Base-by-base conservation (phyloP, 2,797 vertebrate genomes). In the Anableps anableps region DNA sequence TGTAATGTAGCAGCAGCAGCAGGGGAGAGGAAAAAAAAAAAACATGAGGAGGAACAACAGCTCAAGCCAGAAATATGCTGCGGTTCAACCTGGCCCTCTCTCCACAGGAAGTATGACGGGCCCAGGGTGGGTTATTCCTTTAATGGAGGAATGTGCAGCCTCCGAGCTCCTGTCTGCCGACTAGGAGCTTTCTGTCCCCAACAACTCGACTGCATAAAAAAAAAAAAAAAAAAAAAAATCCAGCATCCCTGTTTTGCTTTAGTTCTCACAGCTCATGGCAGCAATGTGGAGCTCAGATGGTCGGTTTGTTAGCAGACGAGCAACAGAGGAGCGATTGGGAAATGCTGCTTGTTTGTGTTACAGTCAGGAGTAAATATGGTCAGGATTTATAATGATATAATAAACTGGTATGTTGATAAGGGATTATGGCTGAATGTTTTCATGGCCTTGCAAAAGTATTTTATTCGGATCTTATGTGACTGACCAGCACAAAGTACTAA, bases 1-100 rank as follows among this genome's bases (percentile, higher is more conserved):
- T 86, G 88, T 89, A 93, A 92, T 86, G 89, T 81, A 86, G 91
- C 88, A 82, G 90, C 86, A 47, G 87, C 76, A 84, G 89, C 80
- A 58, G 78, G 77, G 82, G 80, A 62, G 86, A 74, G 76, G 79
- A 13, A 45, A 23, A 78, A 88, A 88, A 90, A 86, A 87, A 91
- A 83, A 84, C 62, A 86, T 76, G 68, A 93, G 89, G 88, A 92
- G 92, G 90, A 94, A 95, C 92, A 94, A 95, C 93, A 94, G 93
- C 95, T 95, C 93, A 94, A 94, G 93, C 93, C 92, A 94, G 91
- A 95, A 95, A 92, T 95, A 95, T 95, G 95, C 93, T 95, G 93
- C 86, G 94, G 95, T 95, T 91, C 94, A 94, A 95, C 93, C 94
- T 95, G 94, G 95, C 94, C 91, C 92, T 94, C 91, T 90, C 92